Conservation (phyloP, 2,113 vertebrate species). For the Empidonax traillii region DNA sequence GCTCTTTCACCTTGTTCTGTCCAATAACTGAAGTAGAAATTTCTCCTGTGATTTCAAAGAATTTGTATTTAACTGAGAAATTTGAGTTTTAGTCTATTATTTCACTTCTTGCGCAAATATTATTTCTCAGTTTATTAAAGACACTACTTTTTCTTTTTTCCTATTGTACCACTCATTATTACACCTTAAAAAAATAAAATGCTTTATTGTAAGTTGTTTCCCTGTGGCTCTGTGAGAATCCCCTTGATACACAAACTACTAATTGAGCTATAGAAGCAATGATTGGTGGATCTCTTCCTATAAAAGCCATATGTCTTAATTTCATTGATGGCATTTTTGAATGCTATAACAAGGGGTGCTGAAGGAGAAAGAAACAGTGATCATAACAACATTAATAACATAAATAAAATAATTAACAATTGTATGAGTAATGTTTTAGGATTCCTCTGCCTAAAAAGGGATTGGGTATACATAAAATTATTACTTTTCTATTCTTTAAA, state of each 20-base stretch:
- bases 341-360: not conserved
- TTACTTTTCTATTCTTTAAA: not conserved
- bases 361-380: not conserved
- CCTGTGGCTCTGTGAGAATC: not conserved
- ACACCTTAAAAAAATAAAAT: not conserved
- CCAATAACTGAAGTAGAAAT: not conserved
- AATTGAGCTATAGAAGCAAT: not conserved
- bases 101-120: not conserved
- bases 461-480: not conserved
- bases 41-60: not conserved
- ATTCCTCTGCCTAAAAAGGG: not conserved
- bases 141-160: not conserved
- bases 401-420: not conserved
- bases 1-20: not conserved
- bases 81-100: not conserved
- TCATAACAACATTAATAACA: not conserved
- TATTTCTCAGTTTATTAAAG: not conserved
- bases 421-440: not conserved
- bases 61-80: not conserved
- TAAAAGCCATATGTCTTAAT: not conserved
- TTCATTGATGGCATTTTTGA: not conserved
- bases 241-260: not conserved
- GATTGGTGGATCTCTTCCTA: not conserved
- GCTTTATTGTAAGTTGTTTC: not conserved
- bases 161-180: not conserved